These are phyloP conservation scores for Malacoctenus gilli DNA, from an alignment of 2,797 vertebrate genomes.

Conservation along the genomic window DNA sequence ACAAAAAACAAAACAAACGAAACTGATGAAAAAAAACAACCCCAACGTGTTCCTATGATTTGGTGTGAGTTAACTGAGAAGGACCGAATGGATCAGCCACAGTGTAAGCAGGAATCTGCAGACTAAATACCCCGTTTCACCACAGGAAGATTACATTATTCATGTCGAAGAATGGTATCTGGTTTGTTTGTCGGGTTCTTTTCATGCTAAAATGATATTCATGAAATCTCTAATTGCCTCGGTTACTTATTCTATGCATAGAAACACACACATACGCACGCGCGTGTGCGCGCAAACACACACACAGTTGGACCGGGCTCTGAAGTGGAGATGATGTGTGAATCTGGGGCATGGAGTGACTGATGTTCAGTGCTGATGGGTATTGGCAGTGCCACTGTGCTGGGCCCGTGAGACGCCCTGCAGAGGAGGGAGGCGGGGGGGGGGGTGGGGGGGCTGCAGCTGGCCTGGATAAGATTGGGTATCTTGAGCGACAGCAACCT, in stretches of 20 bases:
- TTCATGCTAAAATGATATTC: constrained; percentile 33
- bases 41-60: too few species aligned
- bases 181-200: constrained; percentile 16
- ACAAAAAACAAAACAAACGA: too few species aligned
- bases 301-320: constrained; percentile 40
- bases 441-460: constrained; percentile 53
- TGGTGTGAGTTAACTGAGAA: constrained; percentile 5
- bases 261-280: constrained; percentile 19
- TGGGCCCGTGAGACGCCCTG: constrained; percentile 33
- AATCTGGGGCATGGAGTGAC: constrained; percentile 71
- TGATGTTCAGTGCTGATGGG: constrained; percentile 66
- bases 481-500: constrained; percentile 39
- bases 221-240: constrained; percentile 47
- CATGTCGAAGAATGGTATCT: constrained; percentile 8
- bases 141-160: constrained; percentile 8
- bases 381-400: constrained; percentile 46
- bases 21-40: too few species aligned
- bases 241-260: constrained; percentile 43
- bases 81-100: too few species aligned
- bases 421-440: constrained; percentile 37
- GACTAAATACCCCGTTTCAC: constrained; percentile 1
- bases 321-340: constrained; percentile 73
- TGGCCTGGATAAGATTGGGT: constrained; percentile 50
- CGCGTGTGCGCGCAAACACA: constrained; percentile 15
- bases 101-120: neutral